Base-by-base conservation (phyloP, 2,888 invertebrate genomes). In the Ceramica pisi region DNA sequence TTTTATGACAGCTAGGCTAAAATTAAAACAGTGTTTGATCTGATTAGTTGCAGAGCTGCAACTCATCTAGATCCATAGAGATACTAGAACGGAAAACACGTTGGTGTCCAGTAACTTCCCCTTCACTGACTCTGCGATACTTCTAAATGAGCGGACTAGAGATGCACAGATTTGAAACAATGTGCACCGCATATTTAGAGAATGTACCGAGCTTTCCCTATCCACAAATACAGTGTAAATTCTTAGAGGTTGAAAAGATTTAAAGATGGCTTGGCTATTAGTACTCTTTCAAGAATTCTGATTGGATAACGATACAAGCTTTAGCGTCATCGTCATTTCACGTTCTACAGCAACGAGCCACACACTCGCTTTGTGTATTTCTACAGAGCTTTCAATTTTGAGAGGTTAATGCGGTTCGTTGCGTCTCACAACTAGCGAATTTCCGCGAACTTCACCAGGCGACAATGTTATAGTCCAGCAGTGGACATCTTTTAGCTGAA, bases 71-170 rank as follows among this genome's bases (percentile, higher is more conserved):
- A 57, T 57, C 14, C 8, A 35, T 35, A 50, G 23, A 72, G 6
- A 50, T 35, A 44, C 4, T n/a, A n/a, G 3, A 67, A 19, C 7
- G 19, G 23, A 50, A 41, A 23, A 62, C 14, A 67, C 26, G 62
- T 62, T 62, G n/a, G 6, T 50, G 21, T 61, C 48, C 16, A 6
- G 9, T 35, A n/a, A 23, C 14, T 71, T 23, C 6, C 21, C 38
- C 23, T 35, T 8, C 19, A 62, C 26, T 38, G 16, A 41, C 12
- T 31, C 9, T 38, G 44, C 9, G 23, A 44, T 51, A 26, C 31
- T 66, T 72, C 26, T 63, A 35, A 31, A n/a, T 64, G 51, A 73
- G 23, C 19, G 41, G n/a, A 74, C 26, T n/a, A 38, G 63, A 67
- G 63, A 72, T 61, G 63, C 55, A 78, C 26, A 56, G 41, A 67